Percentiles rank a stretch among this genome's conserved stretches.
phyloP scores from a whole-genome alignment of 2,113 vertebrate species.

The Oreochromis spilurus region DNA sequence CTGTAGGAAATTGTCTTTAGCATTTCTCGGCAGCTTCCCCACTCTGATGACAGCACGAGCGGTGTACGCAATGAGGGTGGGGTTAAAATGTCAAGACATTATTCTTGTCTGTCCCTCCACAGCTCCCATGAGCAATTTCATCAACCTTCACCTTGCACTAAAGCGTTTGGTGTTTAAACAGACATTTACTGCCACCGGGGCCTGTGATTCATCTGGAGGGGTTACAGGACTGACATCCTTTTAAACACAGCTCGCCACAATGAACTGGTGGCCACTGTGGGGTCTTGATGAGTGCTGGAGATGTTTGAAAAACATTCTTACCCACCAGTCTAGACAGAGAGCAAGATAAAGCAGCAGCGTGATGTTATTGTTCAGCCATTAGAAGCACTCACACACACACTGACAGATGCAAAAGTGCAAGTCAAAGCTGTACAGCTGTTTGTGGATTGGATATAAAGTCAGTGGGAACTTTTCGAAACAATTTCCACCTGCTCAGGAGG shows the following conservation, averaged over 20 bases:
- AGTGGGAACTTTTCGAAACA: background rate
- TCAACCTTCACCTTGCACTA: constrained; percentile 20
- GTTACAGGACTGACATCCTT: background rate
- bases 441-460: constrained; percentile 21
- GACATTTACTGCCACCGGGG: background rate
- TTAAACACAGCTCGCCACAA: background rate
- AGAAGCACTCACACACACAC: background rate
- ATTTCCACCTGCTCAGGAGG: background rate
- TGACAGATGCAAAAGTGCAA: constrained; percentile 31
- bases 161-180: background rate
- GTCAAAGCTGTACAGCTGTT: background rate
- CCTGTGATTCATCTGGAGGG: background rate
- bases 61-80: background rate
- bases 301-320: background rate
- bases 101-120: background rate
- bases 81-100: constrained; percentile 9
- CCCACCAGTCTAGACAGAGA: background rate
- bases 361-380: constrained; percentile 17
- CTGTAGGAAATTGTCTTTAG: background rate
- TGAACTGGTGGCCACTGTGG: background rate
- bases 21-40: background rate
- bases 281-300: background rate
- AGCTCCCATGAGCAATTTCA: background rate
- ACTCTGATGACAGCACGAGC: background rate
- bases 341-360: background rate